These are phyloP conservation scores for Amiota communis DNA, from an alignment of 2,888 invertebrate species.

Conservation along the genomic window DNA sequence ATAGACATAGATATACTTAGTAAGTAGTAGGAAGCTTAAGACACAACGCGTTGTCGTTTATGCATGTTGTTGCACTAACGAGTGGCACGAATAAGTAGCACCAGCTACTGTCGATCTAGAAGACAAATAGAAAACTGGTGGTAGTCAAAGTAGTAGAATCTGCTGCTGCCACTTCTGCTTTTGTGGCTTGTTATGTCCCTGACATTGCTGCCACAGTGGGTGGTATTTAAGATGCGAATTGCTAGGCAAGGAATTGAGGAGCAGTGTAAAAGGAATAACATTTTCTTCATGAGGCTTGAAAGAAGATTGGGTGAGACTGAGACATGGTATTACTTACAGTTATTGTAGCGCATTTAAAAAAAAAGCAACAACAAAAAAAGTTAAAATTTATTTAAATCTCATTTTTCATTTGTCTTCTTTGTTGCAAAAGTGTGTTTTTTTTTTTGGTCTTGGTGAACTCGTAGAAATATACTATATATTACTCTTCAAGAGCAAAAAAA, in stretches of 20 bases:
- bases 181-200: conserved; percentile 30
- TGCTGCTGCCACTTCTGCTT: too few species aligned
- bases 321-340: conserved; percentile 16
- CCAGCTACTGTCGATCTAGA: conserved; percentile 4
- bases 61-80: conserved; percentile 9
- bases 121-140: too few species aligned
- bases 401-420: neutral
- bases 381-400: conserved; percentile 4
- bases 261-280: too few species aligned
- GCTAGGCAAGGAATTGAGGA: too few species aligned
- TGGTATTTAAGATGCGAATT: conserved; percentile 17
- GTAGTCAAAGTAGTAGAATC: too few species aligned
- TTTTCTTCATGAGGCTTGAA: too few species aligned
- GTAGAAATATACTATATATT: too few species aligned
- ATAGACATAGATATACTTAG: conserved; percentile 24
- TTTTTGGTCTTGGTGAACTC: neutral
- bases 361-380: neutral
- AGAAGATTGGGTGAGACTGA: too few species aligned
- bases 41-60: neutral
- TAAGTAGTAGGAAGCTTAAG: neutral
- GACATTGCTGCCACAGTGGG: conserved; percentile 38
- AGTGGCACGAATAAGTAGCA: conserved; percentile 15
- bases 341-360: conserved; percentile 22
- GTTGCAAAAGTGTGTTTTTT: neutral
- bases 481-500: too few species aligned